Base-by-base conservation (phyloP, 2,113 vertebrate species). In the Tachysurus fulvidraco region DNA sequence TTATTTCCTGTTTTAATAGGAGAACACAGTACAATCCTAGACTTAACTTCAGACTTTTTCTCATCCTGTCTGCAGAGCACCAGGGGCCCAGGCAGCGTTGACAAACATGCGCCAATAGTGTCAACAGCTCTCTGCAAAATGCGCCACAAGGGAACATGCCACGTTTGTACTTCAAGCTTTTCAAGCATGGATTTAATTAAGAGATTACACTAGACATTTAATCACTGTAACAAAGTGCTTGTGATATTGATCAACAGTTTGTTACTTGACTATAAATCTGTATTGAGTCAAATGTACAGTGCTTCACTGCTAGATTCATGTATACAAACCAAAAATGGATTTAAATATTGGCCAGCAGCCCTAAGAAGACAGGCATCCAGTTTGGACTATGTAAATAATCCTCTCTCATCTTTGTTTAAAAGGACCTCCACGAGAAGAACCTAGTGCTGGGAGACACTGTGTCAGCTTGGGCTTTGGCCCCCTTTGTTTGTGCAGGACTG, bases 301-400 rank as follows among this genome's bases (percentile, higher is more conserved):
- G 9, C 19, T 81, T 65, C 52, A 79, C 6, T 25, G 19, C 55
- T 46, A 74, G 28, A 41, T 36, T 71, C 12, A 79, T 36, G 19
- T 52, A 28, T 13, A 80, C 8, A 44, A 81, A 81, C 57, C n/a
- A 69, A 36, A 79, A 55, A 55, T 60, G 46, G 21, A 41, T 73
- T 86, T 82, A 46, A n/a, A 78, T 73, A 7, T 54, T 83, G 77
- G 86, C 87, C 52, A 67, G 52, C 41, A 52, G 41, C 59, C 77
- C 64, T 74, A 23, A 41, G 25, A 25, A 17, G 83, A 86, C 85
- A 82, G 80, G 86, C 78, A 88, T 90, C 19, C 52, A 81, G 64
- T 71, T 86, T 71, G 25, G 65, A 71, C 88, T 87, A 28, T 74
- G 84, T 81, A 91, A 91, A 91, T 88, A 90, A 87, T 86, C 84